Percentiles rank a stretch among this genome's conserved stretches.
phyloP scores from a whole-genome alignment of 2,888 invertebrate genomes.

The Drosophila quasianomalipes region DNA sequence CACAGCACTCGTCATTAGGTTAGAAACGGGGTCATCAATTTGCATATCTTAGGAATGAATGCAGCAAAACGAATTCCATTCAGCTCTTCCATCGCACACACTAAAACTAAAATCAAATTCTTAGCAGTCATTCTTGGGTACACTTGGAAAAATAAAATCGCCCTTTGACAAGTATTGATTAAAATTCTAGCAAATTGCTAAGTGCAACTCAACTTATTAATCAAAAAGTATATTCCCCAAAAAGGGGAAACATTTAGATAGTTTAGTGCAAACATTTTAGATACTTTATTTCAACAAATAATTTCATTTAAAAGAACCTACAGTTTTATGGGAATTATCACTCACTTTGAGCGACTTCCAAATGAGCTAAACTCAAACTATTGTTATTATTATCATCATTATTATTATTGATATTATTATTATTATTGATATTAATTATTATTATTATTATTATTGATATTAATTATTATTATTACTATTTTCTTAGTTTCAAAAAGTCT shows the following conservation, averaged over 20 bases:
- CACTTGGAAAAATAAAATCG: neutral
- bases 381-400: no score
- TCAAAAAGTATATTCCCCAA: neutral
- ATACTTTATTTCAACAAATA: neutral
- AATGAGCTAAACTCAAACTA: neutral
- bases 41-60: slow-evolving; percentile 11
- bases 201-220: neutral
- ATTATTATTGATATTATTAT: no score
- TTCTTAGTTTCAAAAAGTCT: neutral
- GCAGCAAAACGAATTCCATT: slow-evolving; percentile 14
- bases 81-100: neutral
- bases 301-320: neutral
- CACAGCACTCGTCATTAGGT: slow-evolving; percentile 17
- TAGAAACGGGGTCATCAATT: slow-evolving; percentile 34
- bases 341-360: neutral
- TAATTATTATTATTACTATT: neutral
- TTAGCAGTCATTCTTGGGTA: neutral
- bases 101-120: neutral
- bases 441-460: no score
- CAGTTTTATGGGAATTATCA: neutral
- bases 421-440: neutral
- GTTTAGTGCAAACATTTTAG: neutral
- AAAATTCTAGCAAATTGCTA: neutral
- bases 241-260: no score
- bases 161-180: neutral